Evolutionary conservation across 2,888 invertebrate genomes (phyloP).

Genomic region (Sceliomorpha sp.): DNA sequence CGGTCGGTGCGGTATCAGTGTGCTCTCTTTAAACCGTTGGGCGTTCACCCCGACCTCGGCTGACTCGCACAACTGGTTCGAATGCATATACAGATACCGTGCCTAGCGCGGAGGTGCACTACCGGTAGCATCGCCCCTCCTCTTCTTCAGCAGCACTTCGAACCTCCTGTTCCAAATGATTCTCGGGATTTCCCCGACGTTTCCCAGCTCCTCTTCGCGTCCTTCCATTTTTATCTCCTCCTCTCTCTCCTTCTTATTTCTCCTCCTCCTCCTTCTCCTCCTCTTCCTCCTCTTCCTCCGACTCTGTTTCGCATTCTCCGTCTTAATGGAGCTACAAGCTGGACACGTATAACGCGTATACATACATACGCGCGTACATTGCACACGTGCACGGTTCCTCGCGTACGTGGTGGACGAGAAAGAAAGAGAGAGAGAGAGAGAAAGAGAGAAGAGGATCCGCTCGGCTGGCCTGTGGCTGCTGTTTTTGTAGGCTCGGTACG

Average conservation of each 20-base stretch:
- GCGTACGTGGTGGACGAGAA: too few relatives aligned
- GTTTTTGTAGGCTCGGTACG: constrained; percentile 64
- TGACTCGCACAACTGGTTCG: constrained; percentile 74
- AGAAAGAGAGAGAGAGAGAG: too few relatives aligned
- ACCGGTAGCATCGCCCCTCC: constrained; percentile 69
- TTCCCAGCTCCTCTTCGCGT: constrained; percentile 16
- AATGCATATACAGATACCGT: constrained; percentile 63
- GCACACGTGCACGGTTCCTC: too few relatives aligned
- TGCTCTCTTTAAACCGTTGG: constrained; percentile 79
- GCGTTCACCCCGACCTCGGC: constrained; percentile 79
- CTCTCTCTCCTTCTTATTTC: constrained; percentile 14
- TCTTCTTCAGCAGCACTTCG: too few relatives aligned
- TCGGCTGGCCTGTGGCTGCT: constrained; percentile 57
- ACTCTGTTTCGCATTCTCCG: constrained; percentile 27
- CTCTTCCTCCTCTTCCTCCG: constrained; percentile 19
- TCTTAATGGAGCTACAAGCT: constrained; percentile 56
- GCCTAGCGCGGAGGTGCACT: constrained; percentile 73
- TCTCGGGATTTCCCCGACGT: constrained; percentile 35
- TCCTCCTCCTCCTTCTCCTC: constrained; percentile 34
- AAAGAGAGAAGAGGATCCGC: constrained; percentile 53
- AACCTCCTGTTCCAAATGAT: constrained; percentile 19
- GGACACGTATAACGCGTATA: constrained; percentile 30
- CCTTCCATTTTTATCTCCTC: too few relatives aligned
- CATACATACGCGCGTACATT: constrained; percentile 1
- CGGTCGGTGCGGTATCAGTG: constrained; percentile 70